Evolutionary conservation across 1,140 invertebrate species (phyloP), one percentile per base, ranked within the genome.

Genomic region (Drosophila lowei): DNA sequence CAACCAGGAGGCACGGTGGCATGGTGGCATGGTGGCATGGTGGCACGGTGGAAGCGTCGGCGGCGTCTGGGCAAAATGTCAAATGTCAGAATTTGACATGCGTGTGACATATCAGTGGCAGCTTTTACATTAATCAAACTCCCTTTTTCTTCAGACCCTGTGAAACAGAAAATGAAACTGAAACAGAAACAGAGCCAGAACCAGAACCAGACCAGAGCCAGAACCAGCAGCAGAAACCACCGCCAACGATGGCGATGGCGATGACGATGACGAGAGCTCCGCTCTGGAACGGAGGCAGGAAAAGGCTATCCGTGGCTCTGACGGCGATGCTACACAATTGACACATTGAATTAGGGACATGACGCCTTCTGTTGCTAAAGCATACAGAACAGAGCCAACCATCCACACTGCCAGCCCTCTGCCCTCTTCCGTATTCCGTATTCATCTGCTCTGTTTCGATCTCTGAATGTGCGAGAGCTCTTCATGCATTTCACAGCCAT

Each of bases 101-200:
- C 90, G 79, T 91, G 90, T 91, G 90, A 91, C 90, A 91, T 91
- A 91, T 91, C 90, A 91, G 90, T 91, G 90, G 89, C 90, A 91
- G 90, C 81, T 90, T 89, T 86, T 91, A 91, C 90, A 91, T 91
- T 91, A 91, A 91, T 91, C 90, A 91, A 91, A 91, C 90, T 91
- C 90, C 80, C 89, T 90, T 89, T 77, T 86, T 86, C 83, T 78
- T 86, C 58, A 62, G 49, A 57, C 55, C 49, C 41, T 75, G 41
- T 75, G 41, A 58, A 73, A 16, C 66, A 49, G 54, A 56, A 52
- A 72, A 65, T 56, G 71, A 49, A 55, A 46, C 59, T 48, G 70
- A 57, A 46, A 57, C 52, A 28, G 60, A 50, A 54, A 41, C 42
- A 30, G 48, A 65, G 23, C 4, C 65, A 47, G 43, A 21, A 23